Evolutionary conservation across 2,888 invertebrate genomes (phyloP).

Genomic region (Thymelicus acteon): DNA sequence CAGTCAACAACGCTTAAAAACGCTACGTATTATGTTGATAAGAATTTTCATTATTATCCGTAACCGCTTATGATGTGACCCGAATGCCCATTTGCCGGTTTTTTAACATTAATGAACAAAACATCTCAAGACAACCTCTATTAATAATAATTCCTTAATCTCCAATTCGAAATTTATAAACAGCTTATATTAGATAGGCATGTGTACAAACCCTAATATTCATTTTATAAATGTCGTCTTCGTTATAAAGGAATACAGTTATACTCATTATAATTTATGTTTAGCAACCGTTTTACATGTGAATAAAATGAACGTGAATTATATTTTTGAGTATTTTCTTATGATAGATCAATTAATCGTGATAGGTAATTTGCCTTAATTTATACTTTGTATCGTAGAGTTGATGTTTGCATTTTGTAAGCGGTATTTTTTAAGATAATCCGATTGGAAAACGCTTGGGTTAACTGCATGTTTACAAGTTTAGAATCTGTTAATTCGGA

Average conservation of each 20-base stretch:
- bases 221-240: slow-evolving; percentile 22
- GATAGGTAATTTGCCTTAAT: slow-evolving; percentile 8
- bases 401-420: not conserved
- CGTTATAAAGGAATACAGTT: slow-evolving; percentile 25
- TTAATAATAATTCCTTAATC: slow-evolving; percentile 32
- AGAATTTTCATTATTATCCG: no score
- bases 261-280: slow-evolving; percentile 23
- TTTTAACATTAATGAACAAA: no score
- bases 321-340: not conserved
- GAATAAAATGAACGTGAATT: slow-evolving; percentile 20
- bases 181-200: slow-evolving; percentile 26
- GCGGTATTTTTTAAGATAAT: not conserved
- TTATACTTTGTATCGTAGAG: not conserved
- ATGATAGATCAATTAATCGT: slow-evolving; percentile 8
- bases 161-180: slow-evolving; percentile 18
- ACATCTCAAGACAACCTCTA: slow-evolving; percentile 22
- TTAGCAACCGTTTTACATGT: slow-evolving; percentile 24
- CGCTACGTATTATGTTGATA: no score
- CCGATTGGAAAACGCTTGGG: not conserved
- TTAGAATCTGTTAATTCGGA: not conserved
- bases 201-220: slow-evolving; percentile 17
- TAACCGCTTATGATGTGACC: no score
- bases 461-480: not conserved
- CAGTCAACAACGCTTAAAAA: no score
- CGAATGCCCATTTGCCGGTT: no score